These are phyloP conservation scores for Takifugu bimaculatus DNA, from an alignment of 2,113 vertebrate species.

Conservation along the genomic window DNA sequence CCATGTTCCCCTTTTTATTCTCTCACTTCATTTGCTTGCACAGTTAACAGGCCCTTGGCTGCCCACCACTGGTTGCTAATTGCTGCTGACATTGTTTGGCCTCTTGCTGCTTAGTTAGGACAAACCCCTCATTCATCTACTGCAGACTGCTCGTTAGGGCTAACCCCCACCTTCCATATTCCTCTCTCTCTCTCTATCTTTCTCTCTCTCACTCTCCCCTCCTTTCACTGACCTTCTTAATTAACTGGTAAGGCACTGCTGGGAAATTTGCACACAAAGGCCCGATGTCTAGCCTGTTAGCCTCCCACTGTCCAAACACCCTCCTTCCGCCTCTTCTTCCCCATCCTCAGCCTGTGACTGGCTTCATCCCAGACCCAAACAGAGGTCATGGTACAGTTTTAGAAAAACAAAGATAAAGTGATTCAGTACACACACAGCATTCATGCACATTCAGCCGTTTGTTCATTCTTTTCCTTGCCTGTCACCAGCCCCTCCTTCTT, in stretches of 20 bases:
- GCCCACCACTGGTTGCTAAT: slow-evolving; percentile 79
- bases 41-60: slow-evolving; percentile 66
- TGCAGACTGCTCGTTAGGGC: slow-evolving; percentile 87
- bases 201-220: slow-evolving; percentile 39
- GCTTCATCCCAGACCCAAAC: slow-evolving; percentile 47
- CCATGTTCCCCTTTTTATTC: slow-evolving; percentile 28
- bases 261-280: slow-evolving; percentile 99
- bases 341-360: slow-evolving; percentile 45
- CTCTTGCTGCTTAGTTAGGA: slow-evolving; percentile 82
- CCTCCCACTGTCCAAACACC: slow-evolving; percentile 59
- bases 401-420: slow-evolving; percentile 65
- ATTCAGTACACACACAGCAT: slow-evolving; percentile 57
- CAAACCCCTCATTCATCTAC: slow-evolving; percentile 94
- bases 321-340: slow-evolving; percentile 37
- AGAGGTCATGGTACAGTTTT: slow-evolving; percentile 61
- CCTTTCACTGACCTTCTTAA: slow-evolving; percentile 89
- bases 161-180: slow-evolving; percentile 49
- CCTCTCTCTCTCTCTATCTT: slow-evolving; percentile 31
- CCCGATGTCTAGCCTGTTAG: slow-evolving; percentile 74
- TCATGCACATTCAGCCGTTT: slow-evolving; percentile 48
- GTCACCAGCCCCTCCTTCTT: slow-evolving; percentile 34
- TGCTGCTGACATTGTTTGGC: slow-evolving; percentile 89
- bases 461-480: slow-evolving; percentile 36
- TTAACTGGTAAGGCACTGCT: slow-evolving; percentile 88
- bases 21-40: slow-evolving; percentile 59